Evolutionary conservation across 2,113 vertebrate species (phyloP), one percentile per base, ranked within the genome.

Genomic region (Scolopax mira): DNA sequence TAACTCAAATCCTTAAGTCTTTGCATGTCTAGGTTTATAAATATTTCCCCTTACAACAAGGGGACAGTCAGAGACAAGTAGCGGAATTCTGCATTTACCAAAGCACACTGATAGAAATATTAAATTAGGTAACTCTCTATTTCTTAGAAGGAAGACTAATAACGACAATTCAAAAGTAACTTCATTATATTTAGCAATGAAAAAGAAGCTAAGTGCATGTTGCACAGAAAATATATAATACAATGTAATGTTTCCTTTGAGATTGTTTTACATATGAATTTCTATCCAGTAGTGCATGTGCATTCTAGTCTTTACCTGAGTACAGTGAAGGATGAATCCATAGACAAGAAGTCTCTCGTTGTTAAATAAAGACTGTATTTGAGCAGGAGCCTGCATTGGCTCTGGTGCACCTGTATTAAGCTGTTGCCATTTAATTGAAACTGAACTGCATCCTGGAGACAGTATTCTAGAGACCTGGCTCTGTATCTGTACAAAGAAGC

Each of bases 381-480:
- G 98, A 72, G 98, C 89, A 3, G 99, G 99, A 37, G 99, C 98
- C 86, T 99, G 99, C 24, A 98, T 90, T 11, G 98, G 97, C 79
- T 97, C 67, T 1, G 97, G 88, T 1, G 95, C 92, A 18, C 81
- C 72, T 6, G 55, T 83, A 90, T 94, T 93, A 64, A 98, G 98
- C 90, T 98, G 98, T 80, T 98, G 98, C 99, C 99, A 99, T 95
- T 99, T 99, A 39, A 99, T 94, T 5, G 98, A 98, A 75, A 99
- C 97, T 2, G 98, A 98, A 54, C 95, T 98, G 97, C 98, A 99
- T 92, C 98, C 96, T 1, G 98, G 97, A 66, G 98, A 98, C 10
- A 60, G 28, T 77, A 98, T 95, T 41, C 98, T 98, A 72, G 90
- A 88, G 89, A 98, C 84, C 60, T 98, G 99, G 60, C 95, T 91